phyloP scores from a whole-genome alignment of 2,113 vertebrate species.

The Gymnocephalus cernua region DNA sequence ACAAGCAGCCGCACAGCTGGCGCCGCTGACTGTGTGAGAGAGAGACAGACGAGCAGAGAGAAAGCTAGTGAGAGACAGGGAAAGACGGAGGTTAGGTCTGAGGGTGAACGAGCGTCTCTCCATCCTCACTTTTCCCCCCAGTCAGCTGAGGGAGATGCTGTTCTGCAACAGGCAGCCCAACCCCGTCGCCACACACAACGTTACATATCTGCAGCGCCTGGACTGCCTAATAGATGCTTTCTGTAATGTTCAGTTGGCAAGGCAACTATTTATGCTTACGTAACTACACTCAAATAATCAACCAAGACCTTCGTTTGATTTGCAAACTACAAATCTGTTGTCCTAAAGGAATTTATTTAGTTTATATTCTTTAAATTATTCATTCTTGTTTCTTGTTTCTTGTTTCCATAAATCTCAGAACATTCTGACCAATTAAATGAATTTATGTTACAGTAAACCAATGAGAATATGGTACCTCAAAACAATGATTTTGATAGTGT shows the following conservation, averaged over 20 bases:
- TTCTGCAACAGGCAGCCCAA: not conserved
- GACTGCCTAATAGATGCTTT: not conserved
- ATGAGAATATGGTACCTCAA: too few species aligned
- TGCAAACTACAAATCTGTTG: not conserved
- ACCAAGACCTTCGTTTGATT: not conserved
- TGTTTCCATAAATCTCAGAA: not conserved
- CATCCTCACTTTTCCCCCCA: constrained; percentile 21
- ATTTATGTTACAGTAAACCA: not conserved
- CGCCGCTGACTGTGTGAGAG: not conserved
- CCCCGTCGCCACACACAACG: not conserved
- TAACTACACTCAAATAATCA: not conserved
- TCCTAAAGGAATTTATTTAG: not conserved
- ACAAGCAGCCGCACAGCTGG: not conserved
- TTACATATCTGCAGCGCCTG: too few species aligned
- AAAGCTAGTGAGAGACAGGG: constrained; percentile 13
- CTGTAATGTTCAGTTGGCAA: not conserved
- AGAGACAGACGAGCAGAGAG: not conserved
- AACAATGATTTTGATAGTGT: too few species aligned
- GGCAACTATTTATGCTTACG: not conserved
- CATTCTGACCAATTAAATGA: not conserved
- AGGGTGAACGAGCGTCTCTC: constrained; percentile 19
- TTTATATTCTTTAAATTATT: not conserved
- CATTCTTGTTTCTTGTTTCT: not conserved
- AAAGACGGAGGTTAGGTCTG: constrained; percentile 43
- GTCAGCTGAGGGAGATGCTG: constrained; percentile 15